phyloP scores from a whole-genome alignment of 2,113 vertebrate genomes.

The Todiramphus saurophagus region DNA sequence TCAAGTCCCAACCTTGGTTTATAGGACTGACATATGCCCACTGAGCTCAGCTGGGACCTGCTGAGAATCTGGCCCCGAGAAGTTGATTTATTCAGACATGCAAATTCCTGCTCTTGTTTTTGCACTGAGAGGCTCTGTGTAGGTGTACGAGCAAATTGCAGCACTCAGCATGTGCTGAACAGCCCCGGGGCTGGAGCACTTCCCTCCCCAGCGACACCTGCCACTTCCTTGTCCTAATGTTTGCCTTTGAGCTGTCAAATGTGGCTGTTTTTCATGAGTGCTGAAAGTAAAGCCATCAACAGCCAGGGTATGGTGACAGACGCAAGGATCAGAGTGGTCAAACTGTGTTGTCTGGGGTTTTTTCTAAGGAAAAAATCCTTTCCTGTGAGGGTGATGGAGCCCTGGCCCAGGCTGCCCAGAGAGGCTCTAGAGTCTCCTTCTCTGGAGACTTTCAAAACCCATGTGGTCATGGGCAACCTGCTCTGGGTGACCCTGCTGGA shows the following conservation, averaged over 20 bases:
- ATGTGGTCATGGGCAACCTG: not conserved
- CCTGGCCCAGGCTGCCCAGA: no score
- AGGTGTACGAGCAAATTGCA: conserved; percentile 24
- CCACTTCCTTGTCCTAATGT: not conserved
- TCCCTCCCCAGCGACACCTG: not conserved
- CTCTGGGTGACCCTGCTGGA: not conserved
- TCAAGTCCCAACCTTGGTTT: not conserved
- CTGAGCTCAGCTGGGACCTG: conserved; percentile 11
- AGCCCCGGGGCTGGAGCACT: not conserved
- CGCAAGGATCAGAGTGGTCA: not conserved
- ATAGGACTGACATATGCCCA: not conserved
- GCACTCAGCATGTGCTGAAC: not conserved
- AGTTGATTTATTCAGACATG: conserved; percentile 25
- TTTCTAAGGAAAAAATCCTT: not conserved
- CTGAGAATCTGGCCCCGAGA: not conserved
- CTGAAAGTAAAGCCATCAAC: not conserved
- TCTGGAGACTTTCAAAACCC: no score
- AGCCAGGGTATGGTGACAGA: not conserved
- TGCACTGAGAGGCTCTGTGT: not conserved
- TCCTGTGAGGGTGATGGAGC: no score
- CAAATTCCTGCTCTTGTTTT: conserved; percentile 16
- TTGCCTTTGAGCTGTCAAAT: not conserved
- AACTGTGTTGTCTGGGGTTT: not conserved
- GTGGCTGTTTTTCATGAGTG: not conserved
- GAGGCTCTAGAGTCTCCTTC: no score